These are phyloP conservation scores for Copsychus sechellarum DNA, from an alignment of 2,113 vertebrate genomes.

Conservation along the genomic window DNA sequence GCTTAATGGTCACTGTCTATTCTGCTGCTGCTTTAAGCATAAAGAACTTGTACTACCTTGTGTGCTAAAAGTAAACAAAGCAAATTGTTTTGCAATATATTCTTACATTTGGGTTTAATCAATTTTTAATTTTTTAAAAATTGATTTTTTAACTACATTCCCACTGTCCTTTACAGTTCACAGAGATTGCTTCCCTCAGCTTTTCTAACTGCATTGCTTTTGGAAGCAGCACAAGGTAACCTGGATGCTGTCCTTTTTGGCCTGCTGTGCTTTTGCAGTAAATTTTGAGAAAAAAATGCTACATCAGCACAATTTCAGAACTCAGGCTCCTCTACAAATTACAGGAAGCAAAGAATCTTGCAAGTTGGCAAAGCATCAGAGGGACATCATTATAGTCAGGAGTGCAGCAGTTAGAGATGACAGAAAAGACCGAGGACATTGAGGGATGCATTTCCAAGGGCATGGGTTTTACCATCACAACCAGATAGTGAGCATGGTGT, in stretches of 20 bases:
- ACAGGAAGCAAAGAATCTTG: not conserved
- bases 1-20: not conserved
- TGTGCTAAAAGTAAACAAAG: not conserved
- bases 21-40: not conserved
- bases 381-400: not conserved
- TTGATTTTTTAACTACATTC: not conserved
- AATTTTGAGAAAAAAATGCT: conserved; percentile 14
- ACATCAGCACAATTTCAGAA: conserved; percentile 17
- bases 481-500: not conserved
- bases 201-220: not conserved
- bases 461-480: not conserved
- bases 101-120: not conserved
- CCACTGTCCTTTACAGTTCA: not conserved
- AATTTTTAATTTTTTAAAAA: not conserved
- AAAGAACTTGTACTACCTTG: not conserved
- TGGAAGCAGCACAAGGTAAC: conserved; percentile 38
- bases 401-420: not conserved
- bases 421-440: not conserved
- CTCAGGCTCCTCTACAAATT: not conserved
- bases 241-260: conserved; percentile 37
- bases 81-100: fast-evolving
- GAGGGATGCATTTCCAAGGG: not conserved
- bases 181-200: conserved; percentile 21
- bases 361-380: not conserved
- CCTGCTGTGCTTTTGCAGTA: not conserved